These are phyloP conservation scores for Hemibagrus wyckioides DNA, from an alignment of 2,113 vertebrate species.

Conservation along the genomic window DNA sequence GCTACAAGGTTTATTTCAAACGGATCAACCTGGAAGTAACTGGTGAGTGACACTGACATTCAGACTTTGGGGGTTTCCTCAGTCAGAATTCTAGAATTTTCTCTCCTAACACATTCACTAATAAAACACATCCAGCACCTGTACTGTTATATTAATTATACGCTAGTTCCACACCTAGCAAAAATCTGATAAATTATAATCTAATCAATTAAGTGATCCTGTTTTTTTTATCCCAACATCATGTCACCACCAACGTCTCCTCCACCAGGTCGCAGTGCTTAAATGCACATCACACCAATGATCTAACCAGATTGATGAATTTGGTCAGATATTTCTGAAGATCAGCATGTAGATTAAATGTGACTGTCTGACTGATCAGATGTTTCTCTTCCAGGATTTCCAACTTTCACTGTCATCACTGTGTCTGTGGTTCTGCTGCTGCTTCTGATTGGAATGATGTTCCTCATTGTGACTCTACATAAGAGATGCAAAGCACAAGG, in stretches of 20 bases:
- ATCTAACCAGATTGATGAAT: neutral
- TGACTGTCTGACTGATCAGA: neutral
- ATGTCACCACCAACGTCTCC: neutral
- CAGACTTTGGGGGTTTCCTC: too few species aligned
- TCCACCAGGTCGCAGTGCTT: neutral
- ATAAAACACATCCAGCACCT: too few species aligned
- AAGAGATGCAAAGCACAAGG: neutral
- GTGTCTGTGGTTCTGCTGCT: neutral
- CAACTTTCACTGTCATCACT: neutral
- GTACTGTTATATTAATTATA: too few species aligned
- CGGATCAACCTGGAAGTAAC: slow-evolving; percentile 4
- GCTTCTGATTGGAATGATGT: slow-evolving; percentile 56
- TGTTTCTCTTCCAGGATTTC: neutral
- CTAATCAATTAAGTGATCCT: too few species aligned
- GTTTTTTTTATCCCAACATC: too few species aligned
- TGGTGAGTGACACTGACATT: neutral
- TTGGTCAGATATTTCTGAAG: neutral
- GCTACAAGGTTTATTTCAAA: slow-evolving; percentile 9
- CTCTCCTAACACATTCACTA: too few species aligned
- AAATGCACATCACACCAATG: neutral
- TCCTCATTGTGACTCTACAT: neutral
- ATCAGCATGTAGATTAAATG: neutral
- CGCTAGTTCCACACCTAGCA: too few species aligned
- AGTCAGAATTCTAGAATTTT: too few species aligned
- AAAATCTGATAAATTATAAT: too few species aligned